Percentiles rank a stretch among this genome's conserved stretches.
Evolutionary conservation across 1,140 invertebrate species (phyloP).

Genomic region (Sitobion miscanthi): DNA sequence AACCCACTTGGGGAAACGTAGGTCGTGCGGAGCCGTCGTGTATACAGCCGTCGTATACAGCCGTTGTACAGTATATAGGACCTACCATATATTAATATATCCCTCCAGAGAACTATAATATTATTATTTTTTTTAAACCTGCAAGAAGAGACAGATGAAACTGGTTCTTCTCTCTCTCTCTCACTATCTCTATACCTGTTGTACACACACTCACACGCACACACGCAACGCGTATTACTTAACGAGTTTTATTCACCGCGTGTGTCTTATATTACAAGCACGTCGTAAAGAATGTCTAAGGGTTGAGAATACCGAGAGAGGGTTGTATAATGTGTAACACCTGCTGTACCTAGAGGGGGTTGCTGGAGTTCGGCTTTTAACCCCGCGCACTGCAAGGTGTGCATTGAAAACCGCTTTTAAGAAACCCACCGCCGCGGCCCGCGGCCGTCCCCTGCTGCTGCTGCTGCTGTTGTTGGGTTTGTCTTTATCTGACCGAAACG

Average conservation of each 20-base stretch:
- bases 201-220: neutral
- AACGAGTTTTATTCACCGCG: constrained; percentile 53
- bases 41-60: neutral
- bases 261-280: constrained; percentile 20
- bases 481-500: neutral
- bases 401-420: constrained; percentile 19
- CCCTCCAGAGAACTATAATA: constrained; percentile 8
- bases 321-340: constrained; percentile 54
- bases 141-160: constrained; percentile 29
- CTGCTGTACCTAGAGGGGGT: constrained; percentile 10
- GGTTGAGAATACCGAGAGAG: constrained; percentile 54
- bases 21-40: neutral
- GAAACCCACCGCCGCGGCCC: constrained; percentile 10
- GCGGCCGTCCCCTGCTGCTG: neutral
- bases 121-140: neutral
- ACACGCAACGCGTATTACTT: constrained; percentile 43
- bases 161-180: constrained; percentile 39
- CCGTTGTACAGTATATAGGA: neutral
- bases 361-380: constrained; percentile 39
- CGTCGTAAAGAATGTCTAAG: constrained; percentile 43
- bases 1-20: neutral
- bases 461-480: constrained; percentile 2
- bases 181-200: constrained; percentile 30
- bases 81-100: constrained; percentile 22
- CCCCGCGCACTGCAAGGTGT: constrained; percentile 31